phyloP scores from a whole-genome alignment of 2,888 invertebrate species.

The Flexamia atlantica region DNA sequence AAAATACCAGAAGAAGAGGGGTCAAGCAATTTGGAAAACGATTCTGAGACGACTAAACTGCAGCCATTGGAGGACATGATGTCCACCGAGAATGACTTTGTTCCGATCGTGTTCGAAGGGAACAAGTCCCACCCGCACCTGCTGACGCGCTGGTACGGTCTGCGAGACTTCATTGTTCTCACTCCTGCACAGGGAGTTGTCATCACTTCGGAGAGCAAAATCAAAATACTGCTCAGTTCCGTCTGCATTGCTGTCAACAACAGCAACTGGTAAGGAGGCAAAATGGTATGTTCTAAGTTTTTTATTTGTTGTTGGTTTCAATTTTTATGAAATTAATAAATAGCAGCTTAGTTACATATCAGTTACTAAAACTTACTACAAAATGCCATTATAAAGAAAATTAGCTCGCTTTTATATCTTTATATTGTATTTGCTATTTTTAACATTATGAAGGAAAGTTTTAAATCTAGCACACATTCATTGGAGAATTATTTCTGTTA shows the following conservation, averaged over 20 bases:
- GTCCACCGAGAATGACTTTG: conserved; percentile 81
- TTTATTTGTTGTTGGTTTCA: no score
- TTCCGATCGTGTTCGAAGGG: conserved; percentile 75
- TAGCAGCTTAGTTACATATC: no score
- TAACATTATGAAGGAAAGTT: no score
- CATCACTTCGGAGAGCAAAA: conserved; percentile 79
- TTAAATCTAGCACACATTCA: no score
- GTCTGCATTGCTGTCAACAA: conserved; percentile 90
- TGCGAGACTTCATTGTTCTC: conserved; percentile 90
- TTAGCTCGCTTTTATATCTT: no score
- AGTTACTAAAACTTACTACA: no score
- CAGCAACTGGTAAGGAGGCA: conserved; percentile 82
- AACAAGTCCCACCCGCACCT: conserved; percentile 78
- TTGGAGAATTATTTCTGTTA: no score
- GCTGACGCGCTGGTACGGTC: conserved; percentile 86
- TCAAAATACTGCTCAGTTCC: conserved; percentile 89
- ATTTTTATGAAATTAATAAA: no score
- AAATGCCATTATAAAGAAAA: no score
- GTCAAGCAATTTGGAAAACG: conserved; percentile 73
- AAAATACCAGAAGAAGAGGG: conserved; percentile 70
- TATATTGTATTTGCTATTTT: no score
- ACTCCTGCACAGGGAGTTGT: conserved; percentile 77
- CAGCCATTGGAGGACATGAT: conserved; percentile 78
- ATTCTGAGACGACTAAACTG: conserved; percentile 72
- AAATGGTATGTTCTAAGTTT: no score